These are phyloP conservation scores for Pica pica DNA, from an alignment of 2,113 vertebrate species.

Conservation along the genomic window DNA sequence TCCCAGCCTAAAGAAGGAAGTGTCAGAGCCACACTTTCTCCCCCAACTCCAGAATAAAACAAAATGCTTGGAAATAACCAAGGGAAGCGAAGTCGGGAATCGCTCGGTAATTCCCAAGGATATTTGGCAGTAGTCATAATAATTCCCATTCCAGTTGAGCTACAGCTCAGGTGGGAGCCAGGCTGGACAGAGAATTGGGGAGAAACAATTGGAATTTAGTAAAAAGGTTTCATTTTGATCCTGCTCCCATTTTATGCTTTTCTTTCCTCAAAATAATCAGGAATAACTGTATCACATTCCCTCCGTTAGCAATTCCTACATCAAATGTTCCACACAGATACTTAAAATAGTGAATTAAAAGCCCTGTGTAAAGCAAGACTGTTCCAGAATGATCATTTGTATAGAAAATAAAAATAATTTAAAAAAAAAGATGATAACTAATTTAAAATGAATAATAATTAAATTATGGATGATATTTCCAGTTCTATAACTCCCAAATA, in stretches of 20 bases:
- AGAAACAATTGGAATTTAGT: background rate
- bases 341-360: background rate
- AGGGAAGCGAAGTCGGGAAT: background rate
- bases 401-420: background rate
- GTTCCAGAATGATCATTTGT: background rate
- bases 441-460: background rate
- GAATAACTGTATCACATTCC: background rate
- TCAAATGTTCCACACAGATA: background rate
- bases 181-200: background rate
- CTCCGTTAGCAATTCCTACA: background rate
- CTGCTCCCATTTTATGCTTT: background rate
- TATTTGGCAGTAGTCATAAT: background rate
- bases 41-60: background rate
- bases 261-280: background rate
- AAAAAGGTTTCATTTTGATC: background rate
- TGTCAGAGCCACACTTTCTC: fast-evolving
- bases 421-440: too few relatives aligned
- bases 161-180: background rate
- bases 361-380: background rate
- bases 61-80: background rate
- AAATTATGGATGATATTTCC: background rate
- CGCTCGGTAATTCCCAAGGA: background rate
- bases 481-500: background rate
- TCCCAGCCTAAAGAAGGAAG: background rate
- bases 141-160: background rate